These are phyloP conservation scores for Pangasius mekongensis DNA, from an alignment of 2,797 vertebrate genomes.

Conservation along the genomic window DNA sequence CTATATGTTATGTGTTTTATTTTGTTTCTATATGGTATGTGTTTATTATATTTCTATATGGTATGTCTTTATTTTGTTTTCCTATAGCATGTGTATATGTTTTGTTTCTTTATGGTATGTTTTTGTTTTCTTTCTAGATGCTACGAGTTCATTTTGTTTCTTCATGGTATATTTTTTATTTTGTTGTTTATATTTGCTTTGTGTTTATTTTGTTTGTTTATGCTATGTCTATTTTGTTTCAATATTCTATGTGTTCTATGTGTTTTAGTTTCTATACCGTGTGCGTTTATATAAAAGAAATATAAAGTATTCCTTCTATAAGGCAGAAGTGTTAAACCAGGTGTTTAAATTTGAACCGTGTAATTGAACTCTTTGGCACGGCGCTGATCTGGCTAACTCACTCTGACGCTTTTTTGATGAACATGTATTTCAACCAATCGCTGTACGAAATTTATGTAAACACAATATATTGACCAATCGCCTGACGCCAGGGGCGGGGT, in stretches of 20 bases:
- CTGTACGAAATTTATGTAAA: slow-evolving; percentile 58
- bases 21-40: neutral
- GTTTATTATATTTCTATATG: too few species aligned
- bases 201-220: neutral
- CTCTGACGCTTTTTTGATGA: slow-evolving; percentile 23
- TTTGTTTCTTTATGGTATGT: neutral
- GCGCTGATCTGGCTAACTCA: neutral
- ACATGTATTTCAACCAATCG: slow-evolving; percentile 60
- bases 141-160: neutral
- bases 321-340: neutral
- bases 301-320: neutral
- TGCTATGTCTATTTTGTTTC: too few species aligned
- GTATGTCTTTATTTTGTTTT: neutral
- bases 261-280: neutral
- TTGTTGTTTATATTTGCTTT: neutral
- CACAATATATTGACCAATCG: slow-evolving; percentile 65
- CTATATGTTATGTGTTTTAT: neutral
- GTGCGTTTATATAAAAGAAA: neutral
- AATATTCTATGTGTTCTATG: neutral
- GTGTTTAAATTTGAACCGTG: neutral
- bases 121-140: neutral
- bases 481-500: neutral
- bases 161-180: too few species aligned
- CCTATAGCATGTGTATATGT: too few species aligned
- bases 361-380: neutral